phyloP scores from a whole-genome alignment of 2,797 vertebrate genomes.

The Cetoscarus ocellatus region DNA sequence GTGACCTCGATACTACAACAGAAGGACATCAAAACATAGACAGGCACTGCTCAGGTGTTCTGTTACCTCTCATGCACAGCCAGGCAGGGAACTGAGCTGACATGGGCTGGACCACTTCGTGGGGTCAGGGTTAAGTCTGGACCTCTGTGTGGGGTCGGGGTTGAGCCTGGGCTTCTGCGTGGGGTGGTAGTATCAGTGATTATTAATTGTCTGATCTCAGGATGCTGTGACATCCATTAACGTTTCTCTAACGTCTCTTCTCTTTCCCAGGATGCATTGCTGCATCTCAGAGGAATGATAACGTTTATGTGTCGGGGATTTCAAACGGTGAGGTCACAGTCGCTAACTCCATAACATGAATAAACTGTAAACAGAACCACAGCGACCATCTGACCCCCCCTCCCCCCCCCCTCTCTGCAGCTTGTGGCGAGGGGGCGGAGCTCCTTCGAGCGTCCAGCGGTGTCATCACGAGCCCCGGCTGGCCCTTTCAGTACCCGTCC shows the following conservation, averaged over 20 bases:
- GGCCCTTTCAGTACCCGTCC: slow-evolving; percentile 95
- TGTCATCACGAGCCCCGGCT: slow-evolving; percentile 95
- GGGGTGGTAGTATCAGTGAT: no score
- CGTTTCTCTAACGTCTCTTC: not conserved
- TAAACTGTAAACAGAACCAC: rapidly evolving
- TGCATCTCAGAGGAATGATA: slow-evolving; percentile 92
- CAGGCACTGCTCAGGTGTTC: no score
- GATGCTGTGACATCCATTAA: no score
- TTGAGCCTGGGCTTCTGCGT: no score
- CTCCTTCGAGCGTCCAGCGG: slow-evolving; percentile 91
- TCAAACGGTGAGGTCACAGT: slow-evolving; percentile 89
- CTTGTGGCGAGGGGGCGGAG: slow-evolving; percentile 75
- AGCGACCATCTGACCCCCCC: not conserved
- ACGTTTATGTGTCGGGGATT: slow-evolving; percentile 93
- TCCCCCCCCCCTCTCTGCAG: slow-evolving; percentile 9
- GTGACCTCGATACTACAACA: no score
- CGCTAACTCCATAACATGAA: not conserved
- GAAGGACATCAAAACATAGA: no score
- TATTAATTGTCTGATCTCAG: no score
- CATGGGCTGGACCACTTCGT: no score
- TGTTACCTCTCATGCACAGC: no score
- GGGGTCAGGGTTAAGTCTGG: no score
- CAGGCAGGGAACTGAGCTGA: no score
- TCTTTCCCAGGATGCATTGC: slow-evolving; percentile 88
- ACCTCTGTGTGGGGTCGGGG: no score